Evolutionary conservation across 2,797 vertebrate genomes (phyloP).

Genomic region (Florisuga fusca): DNA sequence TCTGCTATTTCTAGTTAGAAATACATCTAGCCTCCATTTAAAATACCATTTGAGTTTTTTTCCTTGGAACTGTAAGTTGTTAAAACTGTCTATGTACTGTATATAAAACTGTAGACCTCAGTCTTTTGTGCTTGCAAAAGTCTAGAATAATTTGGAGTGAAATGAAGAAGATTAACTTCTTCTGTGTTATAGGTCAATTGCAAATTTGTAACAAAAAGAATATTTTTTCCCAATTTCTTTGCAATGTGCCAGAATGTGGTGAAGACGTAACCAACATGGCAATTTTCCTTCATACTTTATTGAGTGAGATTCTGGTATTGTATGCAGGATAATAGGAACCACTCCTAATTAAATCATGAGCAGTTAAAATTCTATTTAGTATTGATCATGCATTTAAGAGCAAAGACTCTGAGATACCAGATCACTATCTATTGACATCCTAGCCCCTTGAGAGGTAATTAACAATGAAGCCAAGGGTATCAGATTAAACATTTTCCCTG

Average conservation of each 20-base stretch:
- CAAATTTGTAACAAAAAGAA: accelerated
- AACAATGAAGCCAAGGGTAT: conserved; percentile 25
- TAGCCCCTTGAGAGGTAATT: conserved; percentile 64
- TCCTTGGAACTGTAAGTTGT: neutral
- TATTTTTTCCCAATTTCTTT: neutral
- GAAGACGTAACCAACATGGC: neutral
- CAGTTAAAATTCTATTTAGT: conserved; percentile 72
- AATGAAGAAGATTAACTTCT: neutral
- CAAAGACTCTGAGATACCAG: conserved; percentile 44
- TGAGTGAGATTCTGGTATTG: conserved; percentile 39
- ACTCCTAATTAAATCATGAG: conserved; percentile 67
- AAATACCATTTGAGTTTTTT: neutral
- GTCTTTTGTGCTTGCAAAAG: neutral
- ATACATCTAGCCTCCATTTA: neutral
- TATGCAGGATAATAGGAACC: conserved; percentile 46
- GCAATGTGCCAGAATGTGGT: neutral
- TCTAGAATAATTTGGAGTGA: neutral
- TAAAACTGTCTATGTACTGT: neutral
- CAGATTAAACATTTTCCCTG: conserved; percentile 30
- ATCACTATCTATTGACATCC: conserved; percentile 67
- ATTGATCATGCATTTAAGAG: conserved; percentile 70
- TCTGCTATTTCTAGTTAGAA: neutral
- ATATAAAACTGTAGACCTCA: neutral
- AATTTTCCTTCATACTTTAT: neutral
- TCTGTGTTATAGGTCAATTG: neutral